Conservation (phyloP, 1,140 invertebrate genomes). For the Dinothrombium tinctorium region DNA sequence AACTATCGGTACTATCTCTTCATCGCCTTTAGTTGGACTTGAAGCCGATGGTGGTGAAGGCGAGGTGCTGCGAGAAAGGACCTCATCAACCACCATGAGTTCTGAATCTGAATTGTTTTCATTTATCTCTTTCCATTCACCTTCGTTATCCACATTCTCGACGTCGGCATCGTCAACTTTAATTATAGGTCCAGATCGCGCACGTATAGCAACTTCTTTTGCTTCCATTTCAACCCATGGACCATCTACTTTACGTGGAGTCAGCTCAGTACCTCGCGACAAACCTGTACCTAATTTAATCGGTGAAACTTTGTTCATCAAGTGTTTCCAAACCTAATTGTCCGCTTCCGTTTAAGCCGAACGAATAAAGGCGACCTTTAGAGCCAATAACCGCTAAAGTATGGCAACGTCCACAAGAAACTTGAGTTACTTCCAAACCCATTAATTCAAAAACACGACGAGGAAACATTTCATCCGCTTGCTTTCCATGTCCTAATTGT, state of each 20-base stretch:
- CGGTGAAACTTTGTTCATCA: constrained; percentile 26
- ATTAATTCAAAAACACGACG: constrained; percentile 69
- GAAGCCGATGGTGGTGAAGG: too few species aligned
- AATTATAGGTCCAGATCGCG: not conserved
- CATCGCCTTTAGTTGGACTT: too few species aligned
- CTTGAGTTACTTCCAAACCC: constrained; percentile 72
- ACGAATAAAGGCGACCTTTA: constrained; percentile 52
- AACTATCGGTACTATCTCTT: constrained; percentile 8
- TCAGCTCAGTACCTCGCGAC: too few species aligned
- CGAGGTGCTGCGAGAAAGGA: too few species aligned
- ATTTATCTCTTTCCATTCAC: not conserved
- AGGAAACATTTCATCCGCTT: constrained; percentile 55
- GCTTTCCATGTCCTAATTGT: constrained; percentile 64
- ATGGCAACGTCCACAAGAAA: constrained; percentile 42
- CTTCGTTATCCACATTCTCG: not conserved
- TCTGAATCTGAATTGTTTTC: not conserved
- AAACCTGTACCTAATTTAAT: constrained; percentile 49
- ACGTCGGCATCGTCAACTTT: not conserved
- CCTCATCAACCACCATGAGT: not conserved
- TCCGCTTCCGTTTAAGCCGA: constrained; percentile 64
- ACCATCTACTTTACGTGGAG: too few species aligned
- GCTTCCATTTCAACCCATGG: constrained; percentile 29
- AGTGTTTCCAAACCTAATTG: constrained; percentile 39
- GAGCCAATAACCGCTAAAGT: constrained; percentile 55
- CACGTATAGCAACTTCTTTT: constrained; percentile 4